Conservation (phyloP, 1,140 invertebrate genomes). For the Aphidius gifuensis region DNA sequence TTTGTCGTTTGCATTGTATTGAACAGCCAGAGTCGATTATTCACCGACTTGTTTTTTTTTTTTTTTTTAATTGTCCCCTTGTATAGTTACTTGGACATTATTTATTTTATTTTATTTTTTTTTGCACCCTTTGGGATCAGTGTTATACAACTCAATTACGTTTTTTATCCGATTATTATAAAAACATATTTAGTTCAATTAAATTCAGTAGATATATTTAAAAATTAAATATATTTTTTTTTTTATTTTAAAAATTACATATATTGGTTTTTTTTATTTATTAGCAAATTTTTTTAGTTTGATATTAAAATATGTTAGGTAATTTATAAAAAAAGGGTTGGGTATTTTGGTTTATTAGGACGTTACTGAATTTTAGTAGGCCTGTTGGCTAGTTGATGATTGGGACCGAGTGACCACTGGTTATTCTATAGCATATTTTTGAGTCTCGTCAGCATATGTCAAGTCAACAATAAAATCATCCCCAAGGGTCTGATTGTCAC, state of each 20-base stretch:
- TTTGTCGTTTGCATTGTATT: constrained; percentile 32
- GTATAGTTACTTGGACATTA: neutral
- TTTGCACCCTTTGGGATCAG: neutral
- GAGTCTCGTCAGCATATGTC: constrained; percentile 38
- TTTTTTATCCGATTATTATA: neutral
- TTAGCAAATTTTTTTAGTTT: too few relatives aligned
- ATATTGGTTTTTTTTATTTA: too few relatives aligned
- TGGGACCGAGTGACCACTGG: constrained; percentile 33
- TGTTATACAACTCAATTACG: neutral
- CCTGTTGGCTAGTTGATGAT: constrained; percentile 33
- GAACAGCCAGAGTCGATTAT: constrained; percentile 9
- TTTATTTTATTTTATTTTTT: neutral
- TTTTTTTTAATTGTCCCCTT: too few relatives aligned
- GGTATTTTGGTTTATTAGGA: too few relatives aligned
- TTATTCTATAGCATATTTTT: constrained; percentile 32
- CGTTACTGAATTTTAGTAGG: too few relatives aligned
- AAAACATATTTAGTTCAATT: too few relatives aligned
- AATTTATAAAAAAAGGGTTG: too few relatives aligned
- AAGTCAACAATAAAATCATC: constrained; percentile 42
- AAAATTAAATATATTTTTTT: too few relatives aligned
- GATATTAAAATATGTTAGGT: too few relatives aligned
- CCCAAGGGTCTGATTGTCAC: constrained; percentile 49
- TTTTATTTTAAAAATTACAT: too few relatives aligned
- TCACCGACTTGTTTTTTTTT: constrained; percentile 10
- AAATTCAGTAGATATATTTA: too few relatives aligned